A percentile compares a stretch with the other conserved stretches of the same genome.
phyloP scores from a whole-genome alignment of 2,888 invertebrate species.

The Megastigmus dorsalis region DNA sequence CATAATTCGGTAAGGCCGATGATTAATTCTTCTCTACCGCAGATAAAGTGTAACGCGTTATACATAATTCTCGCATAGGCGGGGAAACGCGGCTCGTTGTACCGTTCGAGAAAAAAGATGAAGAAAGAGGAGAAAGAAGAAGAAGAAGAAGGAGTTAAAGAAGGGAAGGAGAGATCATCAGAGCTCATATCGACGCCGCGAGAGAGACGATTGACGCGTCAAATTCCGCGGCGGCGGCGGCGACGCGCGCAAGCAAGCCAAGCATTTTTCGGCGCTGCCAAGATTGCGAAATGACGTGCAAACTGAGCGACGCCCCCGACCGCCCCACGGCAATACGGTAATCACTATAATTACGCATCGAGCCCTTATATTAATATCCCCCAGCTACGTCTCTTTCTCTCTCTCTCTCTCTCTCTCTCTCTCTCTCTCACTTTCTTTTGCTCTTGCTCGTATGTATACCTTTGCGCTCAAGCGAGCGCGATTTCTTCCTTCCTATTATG shows the following conservation, averaged over 20 bases:
- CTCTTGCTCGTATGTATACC: constrained; percentile 28
- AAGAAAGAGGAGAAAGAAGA: background rate
- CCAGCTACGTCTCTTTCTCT: constrained; percentile 68
- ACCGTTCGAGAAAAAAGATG: no score
- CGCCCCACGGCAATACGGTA: constrained; percentile 74
- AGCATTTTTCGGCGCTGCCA: constrained; percentile 60
- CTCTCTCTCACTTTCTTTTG: constrained; percentile 54
- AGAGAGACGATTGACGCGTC: constrained; percentile 46
- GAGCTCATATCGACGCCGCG: background rate
- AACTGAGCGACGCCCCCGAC: constrained; percentile 74
- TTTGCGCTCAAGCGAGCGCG: constrained; percentile 13
- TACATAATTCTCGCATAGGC: background rate
- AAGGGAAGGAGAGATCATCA: background rate
- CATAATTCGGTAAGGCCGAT: constrained; percentile 34
- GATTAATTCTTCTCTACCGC: constrained; percentile 35
- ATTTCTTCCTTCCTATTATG: constrained; percentile 49
- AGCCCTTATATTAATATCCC: constrained; percentile 75
- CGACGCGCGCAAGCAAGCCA: no score
- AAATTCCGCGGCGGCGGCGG: constrained; percentile 42
- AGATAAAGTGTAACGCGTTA: background rate
- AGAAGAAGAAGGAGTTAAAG: background rate
- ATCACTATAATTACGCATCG: constrained; percentile 75
- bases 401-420: constrained; percentile 55
- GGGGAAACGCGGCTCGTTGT: no score
- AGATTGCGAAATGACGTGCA: constrained; percentile 74